These are phyloP conservation scores for Cnemophilus loriae DNA, from an alignment of 2,113 vertebrate genomes.

Conservation along the genomic window DNA sequence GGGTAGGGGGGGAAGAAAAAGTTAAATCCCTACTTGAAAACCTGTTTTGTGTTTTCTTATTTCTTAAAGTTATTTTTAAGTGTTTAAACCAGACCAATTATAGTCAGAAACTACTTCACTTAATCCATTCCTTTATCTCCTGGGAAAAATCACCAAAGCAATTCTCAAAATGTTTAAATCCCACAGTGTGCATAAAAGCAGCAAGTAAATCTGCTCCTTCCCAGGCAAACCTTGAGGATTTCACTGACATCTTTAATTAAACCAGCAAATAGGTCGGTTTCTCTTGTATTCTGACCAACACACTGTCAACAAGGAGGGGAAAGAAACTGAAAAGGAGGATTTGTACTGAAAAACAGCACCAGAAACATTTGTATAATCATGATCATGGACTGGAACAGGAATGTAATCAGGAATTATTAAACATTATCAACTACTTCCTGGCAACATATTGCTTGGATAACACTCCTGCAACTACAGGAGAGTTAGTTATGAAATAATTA, in stretches of 20 bases:
- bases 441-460: constrained; percentile 16
- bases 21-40: constrained; percentile 48
- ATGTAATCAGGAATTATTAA: constrained; percentile 57
- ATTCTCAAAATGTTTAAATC: constrained; percentile 65
- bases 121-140: constrained; percentile 66
- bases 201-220: constrained; percentile 61
- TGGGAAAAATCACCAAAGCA: constrained; percentile 61
- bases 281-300: constrained; percentile 49
- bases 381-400: constrained; percentile 53
- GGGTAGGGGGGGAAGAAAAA: background rate
- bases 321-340: constrained; percentile 50
- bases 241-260: constrained; percentile 68
- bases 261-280: constrained; percentile 57
- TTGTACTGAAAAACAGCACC: constrained; percentile 55
- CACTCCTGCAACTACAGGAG: background rate
- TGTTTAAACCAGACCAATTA: constrained; percentile 64
- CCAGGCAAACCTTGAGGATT: constrained; percentile 53
- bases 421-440: constrained; percentile 53
- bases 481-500: constrained; percentile 50
- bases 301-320: constrained; percentile 36
- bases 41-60: constrained; percentile 51
- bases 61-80: constrained; percentile 65
- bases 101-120: constrained; percentile 59
- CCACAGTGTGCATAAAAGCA: constrained; percentile 54
- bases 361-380: constrained; percentile 62